Percentiles rank a stretch among this genome's conserved stretches.
phyloP scores from a whole-genome alignment of 2,797 vertebrate genomes.

The Poecile montanus region DNA sequence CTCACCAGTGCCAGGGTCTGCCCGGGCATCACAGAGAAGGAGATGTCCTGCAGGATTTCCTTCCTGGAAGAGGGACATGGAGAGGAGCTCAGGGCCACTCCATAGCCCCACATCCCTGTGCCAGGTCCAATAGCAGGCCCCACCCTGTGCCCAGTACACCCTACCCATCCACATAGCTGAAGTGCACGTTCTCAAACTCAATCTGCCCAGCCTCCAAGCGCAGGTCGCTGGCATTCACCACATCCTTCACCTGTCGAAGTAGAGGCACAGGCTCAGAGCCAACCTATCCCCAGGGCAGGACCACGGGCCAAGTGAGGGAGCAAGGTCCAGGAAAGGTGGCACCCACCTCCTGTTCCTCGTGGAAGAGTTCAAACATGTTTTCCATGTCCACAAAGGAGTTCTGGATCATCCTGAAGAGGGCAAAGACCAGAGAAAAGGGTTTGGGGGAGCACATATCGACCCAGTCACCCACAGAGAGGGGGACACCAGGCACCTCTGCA shows the following conservation, averaged over 20 bases:
- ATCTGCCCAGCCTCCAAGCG: slow-evolving; percentile 81
- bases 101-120: neutral
- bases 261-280: neutral
- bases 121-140: neutral
- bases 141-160: neutral
- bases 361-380: slow-evolving; percentile 94
- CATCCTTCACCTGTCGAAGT: slow-evolving; percentile 85
- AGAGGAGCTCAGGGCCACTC: neutral
- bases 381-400: slow-evolving; percentile 98
- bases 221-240: slow-evolving; percentile 82
- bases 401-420: slow-evolving; percentile 91
- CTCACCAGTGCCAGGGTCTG: slow-evolving; percentile 93
- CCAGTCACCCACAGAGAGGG: accelerated
- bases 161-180: slow-evolving; percentile 89
- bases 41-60: slow-evolving; percentile 90
- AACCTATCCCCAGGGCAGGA: neutral
- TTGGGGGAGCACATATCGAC: neutral
- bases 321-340: neutral
- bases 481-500: neutral
- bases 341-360: slow-evolving; percentile 88
- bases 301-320: accelerated
- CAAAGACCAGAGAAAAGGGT: neutral
- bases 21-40: slow-evolving; percentile 92
- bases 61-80: slow-evolving; percentile 71
- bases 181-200: slow-evolving; percentile 93